phyloP scores from a whole-genome alignment of 2,888 invertebrate genomes.

The Sinohyriopsis cumingii region DNA sequence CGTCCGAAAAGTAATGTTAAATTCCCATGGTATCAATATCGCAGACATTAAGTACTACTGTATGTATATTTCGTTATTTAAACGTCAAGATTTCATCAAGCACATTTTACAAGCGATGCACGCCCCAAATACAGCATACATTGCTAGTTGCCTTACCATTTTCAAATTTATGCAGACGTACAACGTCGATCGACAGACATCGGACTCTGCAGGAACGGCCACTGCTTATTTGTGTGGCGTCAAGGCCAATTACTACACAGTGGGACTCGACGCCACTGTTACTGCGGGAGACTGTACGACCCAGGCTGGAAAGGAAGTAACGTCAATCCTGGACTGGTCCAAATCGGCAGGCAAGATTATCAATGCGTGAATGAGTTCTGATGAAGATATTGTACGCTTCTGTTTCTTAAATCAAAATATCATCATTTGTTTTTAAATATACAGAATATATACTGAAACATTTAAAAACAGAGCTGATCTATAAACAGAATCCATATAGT shows the following conservation, averaged over 20 bases:
- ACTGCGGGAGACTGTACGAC: conserved; percentile 78
- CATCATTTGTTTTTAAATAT: neutral
- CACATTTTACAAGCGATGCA: no score
- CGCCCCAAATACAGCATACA: no score
- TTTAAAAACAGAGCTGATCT: no score
- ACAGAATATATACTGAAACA: no score
- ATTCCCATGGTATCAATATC: no score
- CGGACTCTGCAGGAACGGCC: conserved; percentile 91
- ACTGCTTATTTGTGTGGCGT: conserved; percentile 89
- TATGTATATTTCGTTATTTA: no score
- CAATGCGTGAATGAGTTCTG: neutral
- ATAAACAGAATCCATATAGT: no score
- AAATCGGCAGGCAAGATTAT: conserved; percentile 34
- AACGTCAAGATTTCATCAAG: no score
- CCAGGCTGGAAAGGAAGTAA: conserved; percentile 32
- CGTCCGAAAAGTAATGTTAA: no score
- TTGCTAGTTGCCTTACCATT: no score
- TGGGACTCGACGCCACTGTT: conserved; percentile 83
- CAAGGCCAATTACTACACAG: conserved; percentile 85
- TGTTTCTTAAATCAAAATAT: neutral
- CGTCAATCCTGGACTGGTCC: conserved; percentile 48
- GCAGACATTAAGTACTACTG: no score
- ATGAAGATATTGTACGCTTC: neutral
- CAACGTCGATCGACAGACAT: conserved; percentile 87
- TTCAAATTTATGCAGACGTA: conserved; percentile 80